A percentile compares a stretch with the other conserved stretches of the same genome.
These are phyloP conservation scores for Noctua pronuba DNA, from an alignment of 2,888 invertebrate species.

Conservation along the genomic window DNA sequence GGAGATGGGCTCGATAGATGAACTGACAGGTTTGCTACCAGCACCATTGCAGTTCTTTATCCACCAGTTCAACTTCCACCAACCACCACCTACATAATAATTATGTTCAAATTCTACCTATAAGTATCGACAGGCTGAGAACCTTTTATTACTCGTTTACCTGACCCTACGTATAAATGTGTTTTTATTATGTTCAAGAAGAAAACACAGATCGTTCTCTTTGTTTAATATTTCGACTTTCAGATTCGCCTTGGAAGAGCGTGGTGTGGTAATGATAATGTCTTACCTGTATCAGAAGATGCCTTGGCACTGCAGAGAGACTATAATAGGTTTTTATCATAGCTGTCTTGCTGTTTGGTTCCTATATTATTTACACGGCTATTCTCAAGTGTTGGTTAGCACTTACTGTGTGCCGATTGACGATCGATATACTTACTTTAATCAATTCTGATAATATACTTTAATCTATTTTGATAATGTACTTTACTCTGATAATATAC, in stretches of 20 bases:
- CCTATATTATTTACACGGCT: constrained; percentile 3
- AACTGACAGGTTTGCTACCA: neutral
- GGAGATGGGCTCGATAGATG: too few species aligned
- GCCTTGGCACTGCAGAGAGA: neutral
- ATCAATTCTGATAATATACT: constrained; percentile 6
- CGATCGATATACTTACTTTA: neutral
- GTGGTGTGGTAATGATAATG: neutral
- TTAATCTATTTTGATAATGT: neutral
- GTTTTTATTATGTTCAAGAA: neutral
- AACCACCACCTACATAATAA: neutral
- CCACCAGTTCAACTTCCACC: neutral
- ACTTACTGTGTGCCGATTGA: constrained; percentile 1
- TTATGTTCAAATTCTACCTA: neutral
- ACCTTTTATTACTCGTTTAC: neutral
- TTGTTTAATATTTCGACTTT: neutral
- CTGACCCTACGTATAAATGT: neutral
- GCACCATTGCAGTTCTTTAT: neutral
- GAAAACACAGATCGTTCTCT: neutral
- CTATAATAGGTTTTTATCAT: neutral
- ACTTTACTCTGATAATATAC: neutral
- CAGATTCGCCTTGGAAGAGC: neutral
- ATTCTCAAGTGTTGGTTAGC: constrained; percentile 3
- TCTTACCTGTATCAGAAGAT: constrained; percentile 10
- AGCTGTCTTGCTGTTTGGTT: neutral
- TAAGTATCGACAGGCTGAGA: neutral